Conservation (phyloP, 1,140 invertebrate genomes). For the Mya arenaria region DNA sequence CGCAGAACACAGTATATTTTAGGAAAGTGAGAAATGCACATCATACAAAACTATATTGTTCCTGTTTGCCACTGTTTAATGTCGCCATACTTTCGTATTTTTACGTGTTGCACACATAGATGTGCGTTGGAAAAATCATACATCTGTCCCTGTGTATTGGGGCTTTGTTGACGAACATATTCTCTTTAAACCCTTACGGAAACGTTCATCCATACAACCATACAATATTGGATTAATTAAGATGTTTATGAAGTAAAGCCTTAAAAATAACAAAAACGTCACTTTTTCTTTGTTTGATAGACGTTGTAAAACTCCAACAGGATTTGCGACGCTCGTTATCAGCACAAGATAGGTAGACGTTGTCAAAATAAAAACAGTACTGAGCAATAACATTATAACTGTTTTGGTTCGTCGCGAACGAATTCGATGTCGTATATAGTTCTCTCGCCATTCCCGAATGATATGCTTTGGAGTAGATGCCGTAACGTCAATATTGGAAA, state of each 20-base stretch:
- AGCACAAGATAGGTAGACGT: background rate
- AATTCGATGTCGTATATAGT: background rate
- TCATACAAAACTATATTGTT: no score
- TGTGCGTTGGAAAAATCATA: no score
- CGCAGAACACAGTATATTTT: no score
- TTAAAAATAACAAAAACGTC: constrained; percentile 1
- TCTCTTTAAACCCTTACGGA: background rate
- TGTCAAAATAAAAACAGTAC: constrained; percentile 1
- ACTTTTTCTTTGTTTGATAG: constrained; percentile 10
- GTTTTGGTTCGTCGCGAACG: background rate
- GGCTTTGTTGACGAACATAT: no score
- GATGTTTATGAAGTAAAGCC: constrained; percentile 6
- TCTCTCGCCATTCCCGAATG: background rate
- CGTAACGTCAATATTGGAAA: background rate
- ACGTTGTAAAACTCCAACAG: background rate
- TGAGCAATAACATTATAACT: background rate
- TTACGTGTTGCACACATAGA: no score
- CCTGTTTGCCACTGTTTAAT: no score
- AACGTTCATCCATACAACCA: background rate
- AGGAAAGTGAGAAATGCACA: no score
- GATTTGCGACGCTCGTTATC: background rate
- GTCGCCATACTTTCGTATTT: no score
- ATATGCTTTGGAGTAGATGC: background rate
- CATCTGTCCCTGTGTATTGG: no score
- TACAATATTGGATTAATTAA: background rate